Percentiles rank a stretch among this genome's conserved stretches.
Conservation (phyloP, 2,888 invertebrate genomes). For the Tinea semifulvella region DNA sequence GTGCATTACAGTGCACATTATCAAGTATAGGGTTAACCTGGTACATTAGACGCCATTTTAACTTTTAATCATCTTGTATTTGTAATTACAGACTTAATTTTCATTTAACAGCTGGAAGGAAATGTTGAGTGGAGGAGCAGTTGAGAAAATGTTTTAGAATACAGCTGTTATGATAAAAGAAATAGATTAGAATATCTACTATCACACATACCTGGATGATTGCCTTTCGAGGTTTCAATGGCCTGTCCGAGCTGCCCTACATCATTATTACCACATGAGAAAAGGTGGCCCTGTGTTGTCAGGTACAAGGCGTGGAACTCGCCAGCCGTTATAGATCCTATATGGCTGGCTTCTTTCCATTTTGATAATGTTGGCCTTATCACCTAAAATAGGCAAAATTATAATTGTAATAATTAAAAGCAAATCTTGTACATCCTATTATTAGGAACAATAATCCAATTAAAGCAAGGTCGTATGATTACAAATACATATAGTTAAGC, state of each 20-base stretch:
- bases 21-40: no score
- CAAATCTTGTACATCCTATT: not conserved
- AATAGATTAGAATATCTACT: no score
- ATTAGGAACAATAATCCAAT: no score
- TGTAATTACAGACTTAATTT: no score
- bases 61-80: no score
- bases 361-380: slow-evolving; percentile 68
- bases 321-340: slow-evolving; percentile 75
- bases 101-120: no score
- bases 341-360: slow-evolving; percentile 67
- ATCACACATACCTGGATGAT: slow-evolving; percentile 37
- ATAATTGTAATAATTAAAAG: not conserved
- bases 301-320: slow-evolving; percentile 84
- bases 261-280: slow-evolving; percentile 94
- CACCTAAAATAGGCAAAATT: slow-evolving; percentile 49
- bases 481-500: not conserved
- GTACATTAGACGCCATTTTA: no score
- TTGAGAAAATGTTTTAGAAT: no score
- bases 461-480: not conserved
- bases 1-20: no score
- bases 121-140: no score
- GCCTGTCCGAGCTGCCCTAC: slow-evolving; percentile 86
- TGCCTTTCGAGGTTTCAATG: slow-evolving; percentile 36
- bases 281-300: slow-evolving; percentile 80
- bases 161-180: no score